A percentile compares a stretch with the other conserved stretches of the same genome.
Conservation (phyloP, 2,888 invertebrate genomes). For the Leptinotarsa tumamoca region DNA sequence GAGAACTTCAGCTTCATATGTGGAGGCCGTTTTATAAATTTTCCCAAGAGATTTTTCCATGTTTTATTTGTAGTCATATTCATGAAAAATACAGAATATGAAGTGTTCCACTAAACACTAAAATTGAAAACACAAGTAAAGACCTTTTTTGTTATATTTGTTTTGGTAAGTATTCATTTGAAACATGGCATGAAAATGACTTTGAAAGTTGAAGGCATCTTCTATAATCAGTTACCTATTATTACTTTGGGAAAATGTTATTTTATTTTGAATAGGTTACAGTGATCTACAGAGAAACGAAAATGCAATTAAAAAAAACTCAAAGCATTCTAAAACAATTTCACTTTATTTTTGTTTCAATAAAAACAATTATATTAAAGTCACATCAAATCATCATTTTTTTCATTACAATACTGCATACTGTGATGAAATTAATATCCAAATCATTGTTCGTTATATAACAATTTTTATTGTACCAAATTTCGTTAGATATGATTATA, state of each 20-base stretch:
- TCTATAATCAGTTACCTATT: too few species aligned
- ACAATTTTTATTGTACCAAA: conserved; percentile 33
- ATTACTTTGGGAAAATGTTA: not conserved
- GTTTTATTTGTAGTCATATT: too few species aligned
- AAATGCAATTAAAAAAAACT: not conserved
- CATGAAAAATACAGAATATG: too few species aligned
- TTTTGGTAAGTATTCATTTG: too few species aligned
- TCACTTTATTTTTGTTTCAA: not conserved
- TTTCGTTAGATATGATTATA: conserved; percentile 34
- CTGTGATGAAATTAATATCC: conserved; percentile 8
- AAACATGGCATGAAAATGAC: too few species aligned
- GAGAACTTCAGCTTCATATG: too few species aligned
- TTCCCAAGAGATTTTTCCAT: too few species aligned
- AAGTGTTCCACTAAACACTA: too few species aligned
- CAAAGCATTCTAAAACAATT: not conserved
- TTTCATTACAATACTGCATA: not conserved
- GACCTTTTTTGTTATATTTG: too few species aligned
- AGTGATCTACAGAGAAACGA: not conserved
- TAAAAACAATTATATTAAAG: not conserved
- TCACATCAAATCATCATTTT: not conserved
- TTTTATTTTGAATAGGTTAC: not conserved
- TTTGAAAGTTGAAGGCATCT: too few species aligned
- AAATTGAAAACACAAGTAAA: too few species aligned
- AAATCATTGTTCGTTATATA: not conserved
- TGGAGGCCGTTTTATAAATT: too few species aligned